A percentile compares a stretch with the other conserved stretches of the same genome.
phyloP scores from a whole-genome alignment of 1,140 invertebrate species.

The Eumeta japonica region DNA sequence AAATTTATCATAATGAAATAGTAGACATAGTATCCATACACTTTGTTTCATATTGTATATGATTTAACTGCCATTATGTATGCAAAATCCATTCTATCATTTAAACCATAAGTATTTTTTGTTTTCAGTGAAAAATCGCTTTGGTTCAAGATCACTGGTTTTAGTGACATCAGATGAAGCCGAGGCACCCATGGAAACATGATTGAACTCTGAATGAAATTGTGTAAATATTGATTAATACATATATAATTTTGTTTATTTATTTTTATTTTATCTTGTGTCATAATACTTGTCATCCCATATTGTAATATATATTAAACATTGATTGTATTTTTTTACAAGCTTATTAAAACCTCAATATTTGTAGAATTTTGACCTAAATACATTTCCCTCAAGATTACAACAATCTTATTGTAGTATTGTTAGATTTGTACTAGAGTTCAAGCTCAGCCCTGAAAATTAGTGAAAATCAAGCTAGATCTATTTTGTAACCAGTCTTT shows the following conservation, averaged over 20 bases:
- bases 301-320: not conserved
- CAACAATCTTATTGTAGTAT: too few relatives aligned
- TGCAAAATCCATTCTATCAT: not conserved
- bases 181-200: slow-evolving; percentile 32
- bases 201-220: slow-evolving; percentile 8
- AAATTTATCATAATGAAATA: too few relatives aligned
- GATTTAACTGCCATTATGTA: too few relatives aligned
- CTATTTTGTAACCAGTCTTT: too few relatives aligned
- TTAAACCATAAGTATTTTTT: slow-evolving; percentile 5
- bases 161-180: slow-evolving; percentile 11
- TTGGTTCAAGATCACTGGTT: slow-evolving; percentile 26
- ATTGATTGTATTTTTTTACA: slow-evolving; percentile 5
- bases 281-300: not conserved
- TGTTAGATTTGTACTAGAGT: too few relatives aligned
- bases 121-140: slow-evolving; percentile 39
- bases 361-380: too few relatives aligned
- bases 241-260: slow-evolving; percentile 1
- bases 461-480: too few relatives aligned
- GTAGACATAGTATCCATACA: too few relatives aligned
- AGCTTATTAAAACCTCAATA: too few relatives aligned
- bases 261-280: slow-evolving; percentile 8
- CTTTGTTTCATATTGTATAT: too few relatives aligned
- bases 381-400: too few relatives aligned
- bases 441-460: too few relatives aligned
- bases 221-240: slow-evolving; percentile 3